phyloP scores from a whole-genome alignment of 2,113 vertebrate genomes.

The Pyxicephalus adspersus region DNA sequence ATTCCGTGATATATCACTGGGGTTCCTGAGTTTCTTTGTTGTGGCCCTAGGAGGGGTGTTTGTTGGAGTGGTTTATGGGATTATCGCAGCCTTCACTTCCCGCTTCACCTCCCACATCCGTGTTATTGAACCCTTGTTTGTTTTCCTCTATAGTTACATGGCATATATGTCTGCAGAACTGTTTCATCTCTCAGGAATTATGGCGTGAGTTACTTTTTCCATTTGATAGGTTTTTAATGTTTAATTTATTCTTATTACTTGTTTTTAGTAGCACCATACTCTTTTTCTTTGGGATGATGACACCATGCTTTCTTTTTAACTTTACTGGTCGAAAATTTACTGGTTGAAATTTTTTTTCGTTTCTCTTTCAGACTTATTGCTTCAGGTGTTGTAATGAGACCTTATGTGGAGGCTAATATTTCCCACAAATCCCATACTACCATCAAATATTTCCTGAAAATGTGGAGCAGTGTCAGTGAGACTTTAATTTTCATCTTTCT shows the following conservation, averaged over 20 bases:
- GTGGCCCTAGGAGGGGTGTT: slow-evolving; percentile 89
- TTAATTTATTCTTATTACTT: too few relatives aligned
- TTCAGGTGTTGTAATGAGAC: slow-evolving; percentile 89
- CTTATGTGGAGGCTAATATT: slow-evolving; percentile 97
- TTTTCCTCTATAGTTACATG: slow-evolving; percentile 99
- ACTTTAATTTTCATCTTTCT: slow-evolving; percentile 98
- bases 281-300: too few relatives aligned
- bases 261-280: too few relatives aligned
- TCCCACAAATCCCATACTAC: slow-evolving; percentile 98
- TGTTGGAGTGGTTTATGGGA: slow-evolving; percentile 88
- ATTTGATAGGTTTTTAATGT: too few relatives aligned
- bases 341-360: not conserved
- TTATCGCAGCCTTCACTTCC: slow-evolving; percentile 93
- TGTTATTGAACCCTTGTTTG: slow-evolving; percentile 97
- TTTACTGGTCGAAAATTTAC: not conserved
- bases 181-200: slow-evolving; percentile 97
- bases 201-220: slow-evolving; percentile 86
- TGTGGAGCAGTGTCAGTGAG: slow-evolving; percentile 98
- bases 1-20: slow-evolving; percentile 81
- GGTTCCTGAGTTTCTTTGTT: slow-evolving; percentile 91
- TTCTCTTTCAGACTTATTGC: slow-evolving; percentile 83
- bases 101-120: slow-evolving; percentile 94
- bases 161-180: slow-evolving; percentile 94
- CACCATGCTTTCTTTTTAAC: too few relatives aligned
- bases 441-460: slow-evolving; percentile 98